phyloP scores from a whole-genome alignment of 2,888 invertebrate genomes.

The Palloptera scutellata region DNA sequence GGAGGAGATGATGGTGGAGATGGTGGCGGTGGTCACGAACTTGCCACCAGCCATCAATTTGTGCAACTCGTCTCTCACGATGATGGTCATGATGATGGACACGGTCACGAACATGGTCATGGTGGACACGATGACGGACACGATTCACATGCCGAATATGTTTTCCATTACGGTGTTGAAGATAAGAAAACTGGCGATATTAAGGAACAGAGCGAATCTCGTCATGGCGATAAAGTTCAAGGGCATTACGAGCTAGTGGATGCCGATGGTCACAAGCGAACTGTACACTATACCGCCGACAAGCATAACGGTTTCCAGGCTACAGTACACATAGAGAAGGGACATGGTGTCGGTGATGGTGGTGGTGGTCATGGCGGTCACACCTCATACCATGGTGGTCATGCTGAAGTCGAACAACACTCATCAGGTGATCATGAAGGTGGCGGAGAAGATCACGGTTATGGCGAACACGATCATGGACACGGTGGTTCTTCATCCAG shows the following conservation, averaged over 20 bases:
- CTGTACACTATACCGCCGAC: slow-evolving; percentile 54
- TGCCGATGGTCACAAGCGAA: slow-evolving; percentile 55
- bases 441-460: slow-evolving; percentile 23
- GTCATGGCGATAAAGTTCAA: slow-evolving; percentile 53
- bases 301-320: slow-evolving; percentile 55
- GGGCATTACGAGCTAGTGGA: slow-evolving; percentile 56
- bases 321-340: slow-evolving; percentile 48
- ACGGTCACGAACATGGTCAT: slow-evolving; percentile 28
- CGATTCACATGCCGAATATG: slow-evolving; percentile 50
- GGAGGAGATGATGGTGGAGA: not conserved
- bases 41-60: slow-evolving; percentile 51
- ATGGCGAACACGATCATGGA: slow-evolving; percentile 7
- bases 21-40: slow-evolving; percentile 18
- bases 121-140: slow-evolving; percentile 42
- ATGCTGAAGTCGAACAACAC: slow-evolving; percentile 33
- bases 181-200: slow-evolving; percentile 53
- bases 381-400: slow-evolving; percentile 34
- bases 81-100: slow-evolving; percentile 30
- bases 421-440: not conserved
- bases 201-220: slow-evolving; percentile 49
- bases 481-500: slow-evolving; percentile 44
- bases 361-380: slow-evolving; percentile 30
- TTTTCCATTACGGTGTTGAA: slow-evolving; percentile 52
- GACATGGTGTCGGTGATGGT: slow-evolving; percentile 37
- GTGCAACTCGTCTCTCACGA: slow-evolving; percentile 51